phyloP scores from a whole-genome alignment of 35 echinoderm and acorn worm genomes.

The Heliocidaris erythrogramma region DNA sequence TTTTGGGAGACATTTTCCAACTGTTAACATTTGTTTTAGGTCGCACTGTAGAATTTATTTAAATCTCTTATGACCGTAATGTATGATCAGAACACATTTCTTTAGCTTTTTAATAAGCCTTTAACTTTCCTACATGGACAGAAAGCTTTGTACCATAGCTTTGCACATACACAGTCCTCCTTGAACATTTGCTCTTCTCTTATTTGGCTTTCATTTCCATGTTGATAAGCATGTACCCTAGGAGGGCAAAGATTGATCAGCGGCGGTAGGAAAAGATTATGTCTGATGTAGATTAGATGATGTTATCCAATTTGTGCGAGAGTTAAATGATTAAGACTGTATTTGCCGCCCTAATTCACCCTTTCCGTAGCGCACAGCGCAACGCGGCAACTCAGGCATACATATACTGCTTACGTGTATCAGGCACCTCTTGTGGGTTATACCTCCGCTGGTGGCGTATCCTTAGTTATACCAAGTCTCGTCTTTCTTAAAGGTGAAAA shows the following conservation, averaged over 20 bases:
- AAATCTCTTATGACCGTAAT: no score
- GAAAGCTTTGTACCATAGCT: no score
- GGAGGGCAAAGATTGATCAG: background rate
- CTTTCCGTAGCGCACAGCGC: background rate
- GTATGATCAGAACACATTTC: no score
- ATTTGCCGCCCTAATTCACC: conserved; percentile 8
- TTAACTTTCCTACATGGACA: no score
- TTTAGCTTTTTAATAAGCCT: no score
- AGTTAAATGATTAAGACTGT: background rate
- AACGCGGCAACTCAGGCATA: background rate
- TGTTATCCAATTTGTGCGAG: background rate
- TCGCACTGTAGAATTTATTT: no score
- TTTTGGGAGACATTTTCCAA: no score
- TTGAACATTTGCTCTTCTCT: background rate
- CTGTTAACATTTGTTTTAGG: no score
- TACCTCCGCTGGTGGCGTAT: background rate
- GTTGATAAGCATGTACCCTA: background rate
- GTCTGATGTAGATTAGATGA: background rate
- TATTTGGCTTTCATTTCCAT: no score
- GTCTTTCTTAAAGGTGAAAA: no score
- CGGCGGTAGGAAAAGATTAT: background rate
- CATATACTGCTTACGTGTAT: background rate
- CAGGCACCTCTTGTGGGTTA: background rate
- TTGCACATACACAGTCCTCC: no score
- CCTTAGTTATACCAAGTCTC: no score